Base-by-base conservation (phyloP, 2,113 vertebrate species). In the Rhinolophus sinicus region DNA sequence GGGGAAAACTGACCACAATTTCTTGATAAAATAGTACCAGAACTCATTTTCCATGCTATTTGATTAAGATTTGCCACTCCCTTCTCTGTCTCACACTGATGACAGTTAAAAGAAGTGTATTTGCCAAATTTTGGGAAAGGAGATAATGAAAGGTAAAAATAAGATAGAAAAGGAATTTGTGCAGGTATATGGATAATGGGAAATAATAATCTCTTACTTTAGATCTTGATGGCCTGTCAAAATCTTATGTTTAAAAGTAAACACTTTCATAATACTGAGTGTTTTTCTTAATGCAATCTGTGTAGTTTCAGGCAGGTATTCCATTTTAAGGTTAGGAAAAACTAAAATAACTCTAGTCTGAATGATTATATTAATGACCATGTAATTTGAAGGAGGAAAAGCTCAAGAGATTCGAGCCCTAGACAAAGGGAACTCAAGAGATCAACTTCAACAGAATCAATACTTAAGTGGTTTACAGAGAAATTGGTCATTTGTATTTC, bases 241-340 rank as follows among this genome's bases (percentile, higher is more conserved):
- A 58, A 52, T 90, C 28, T 85, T 85, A 94, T 9, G 35, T 90
- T 93, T 86, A 90, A 90, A 95, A 93, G 75, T 85, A 95, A 86
- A 90, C 6, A 76, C 24, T 76, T 86, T 30, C 22, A 26, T 86
- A 90, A n/a, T 14, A 67, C 38, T 54, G 72, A 78, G 30, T n/a
- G 8, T 44, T 80, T 21, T 90, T 69, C 47, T 0, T 44, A 86
- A 54, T 69, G 38, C 90, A 84, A 50, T 88, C 33, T 95, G 77
- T 91, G 19, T 85, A 89, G 78, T 44, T 89, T 50, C 81, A 82
- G 85, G 30, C 73, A 89, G 28, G 19, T 35, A 88, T 69, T 89
- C 35, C 88, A 38, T 5, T 77, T 95, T 75, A 86, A 78, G 33
- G 77, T 94, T n/a, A 89, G 38, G 8, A 50, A 80, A 89, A 88